Evolutionary conservation across 2,888 invertebrate genomes (phyloP), one percentile per base, ranked within the genome.

Genomic region (Ectropis crepuscularia): DNA sequence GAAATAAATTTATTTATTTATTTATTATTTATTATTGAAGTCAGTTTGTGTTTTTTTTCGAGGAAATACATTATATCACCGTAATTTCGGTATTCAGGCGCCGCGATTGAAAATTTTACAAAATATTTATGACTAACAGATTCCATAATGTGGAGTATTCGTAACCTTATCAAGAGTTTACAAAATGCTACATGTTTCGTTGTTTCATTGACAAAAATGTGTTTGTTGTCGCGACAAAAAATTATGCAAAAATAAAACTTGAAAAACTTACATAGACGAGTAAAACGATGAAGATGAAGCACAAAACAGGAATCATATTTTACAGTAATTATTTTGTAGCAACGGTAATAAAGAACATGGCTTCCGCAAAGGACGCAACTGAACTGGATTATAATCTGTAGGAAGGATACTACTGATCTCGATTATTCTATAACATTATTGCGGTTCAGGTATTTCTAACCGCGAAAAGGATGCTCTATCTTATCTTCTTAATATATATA

Each of bases 391-490:
- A 42, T 38, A 28, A 42, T 42, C n/a, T 28, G 28, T 42, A 16
- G 59, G 47, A 60, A 48, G 36, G 53, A 49, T 61, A 53, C 39
- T 61, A 53, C 39, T 48, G 57, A 59, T 49, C 50, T 38, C 11
- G 11, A 10, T 53, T 45, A 48, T 60, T 47, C 42, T 54, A 54
- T 58, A 37, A 42, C 58, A 57, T 63, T 63, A 55, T 42, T 66
- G 66, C 38, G 62, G 62, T 53, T 0, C 0, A 16, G 16, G 7
- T 28, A 28, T 28, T 37, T 48, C 10, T 8, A 60, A 38, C 53
- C 53, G 48, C 59, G 53, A 53, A n/a, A 60, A 16, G 42, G 16
- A 43, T 38, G n/a, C 9, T 11, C 5, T 36, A 9, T 36, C n/a
- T 51, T n/a, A n/a, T n/a, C n/a, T 0, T 11, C 9, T 6, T 43